These are phyloP conservation scores for Danio kyathit DNA, from an alignment of 2,797 vertebrate genomes.

Conservation along the genomic window DNA sequence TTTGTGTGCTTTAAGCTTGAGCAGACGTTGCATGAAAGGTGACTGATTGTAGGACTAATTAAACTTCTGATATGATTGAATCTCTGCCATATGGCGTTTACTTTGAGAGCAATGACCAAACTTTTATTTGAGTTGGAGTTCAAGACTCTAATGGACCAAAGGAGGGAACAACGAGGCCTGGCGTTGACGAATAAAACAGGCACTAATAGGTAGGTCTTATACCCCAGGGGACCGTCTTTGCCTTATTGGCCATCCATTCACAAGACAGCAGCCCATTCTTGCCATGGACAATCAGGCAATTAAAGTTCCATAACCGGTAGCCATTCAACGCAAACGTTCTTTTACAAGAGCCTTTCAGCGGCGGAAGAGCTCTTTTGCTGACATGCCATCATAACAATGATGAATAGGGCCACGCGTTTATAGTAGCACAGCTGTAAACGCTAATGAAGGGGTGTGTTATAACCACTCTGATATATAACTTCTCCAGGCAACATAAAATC, in stretches of 20 bases:
- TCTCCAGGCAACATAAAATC: conserved; percentile 54
- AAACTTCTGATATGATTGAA: conserved; percentile 43
- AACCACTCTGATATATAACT: conserved; percentile 48
- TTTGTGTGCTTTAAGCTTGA: not conserved
- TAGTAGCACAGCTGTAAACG: conserved; percentile 64
- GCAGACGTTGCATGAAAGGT: not conserved
- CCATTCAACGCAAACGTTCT: conserved; percentile 69
- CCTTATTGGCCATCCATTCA: conserved; percentile 81
- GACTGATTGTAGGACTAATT: conserved; percentile 39
- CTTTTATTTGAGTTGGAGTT: conserved; percentile 55
- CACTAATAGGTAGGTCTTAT: conserved; percentile 75
- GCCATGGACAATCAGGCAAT: conserved; percentile 80
- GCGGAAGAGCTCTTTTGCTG: conserved; percentile 70
- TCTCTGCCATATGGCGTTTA: conserved; percentile 48
- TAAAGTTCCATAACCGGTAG: conserved; percentile 76
- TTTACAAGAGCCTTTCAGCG: conserved; percentile 74
- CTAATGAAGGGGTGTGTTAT: conserved; percentile 64
- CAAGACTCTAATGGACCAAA: conserved; percentile 57
- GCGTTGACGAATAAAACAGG: conserved; percentile 67
- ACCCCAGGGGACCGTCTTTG: conserved; percentile 70
- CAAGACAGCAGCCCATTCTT: conserved; percentile 75
- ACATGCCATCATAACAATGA: conserved; percentile 82
- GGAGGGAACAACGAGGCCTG: conserved; percentile 70
- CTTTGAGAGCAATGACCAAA: conserved; percentile 49
- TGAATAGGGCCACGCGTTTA: conserved; percentile 74